These are phyloP conservation scores for Spialia ferax DNA, from an alignment of 2,888 invertebrate species.

Conservation along the genomic window DNA sequence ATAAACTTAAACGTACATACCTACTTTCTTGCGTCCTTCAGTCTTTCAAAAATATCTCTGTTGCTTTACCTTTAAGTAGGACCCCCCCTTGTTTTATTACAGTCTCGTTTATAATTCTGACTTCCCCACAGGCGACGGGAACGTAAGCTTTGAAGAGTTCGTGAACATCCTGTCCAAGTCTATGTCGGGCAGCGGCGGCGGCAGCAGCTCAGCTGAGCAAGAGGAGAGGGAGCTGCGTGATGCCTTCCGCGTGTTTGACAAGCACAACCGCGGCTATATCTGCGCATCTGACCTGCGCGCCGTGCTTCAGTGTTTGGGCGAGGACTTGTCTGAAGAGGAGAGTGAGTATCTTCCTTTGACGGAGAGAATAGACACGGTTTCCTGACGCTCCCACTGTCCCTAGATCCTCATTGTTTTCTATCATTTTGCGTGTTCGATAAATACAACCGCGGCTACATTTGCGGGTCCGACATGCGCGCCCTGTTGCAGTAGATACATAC, in stretches of 20 bases:
- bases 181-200: conserved; percentile 87
- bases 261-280: conserved; percentile 96
- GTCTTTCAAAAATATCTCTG: no score
- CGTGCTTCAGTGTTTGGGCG: conserved; percentile 95
- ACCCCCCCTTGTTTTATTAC: no score
- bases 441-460: conserved; percentile 96
- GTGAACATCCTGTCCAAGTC: conserved; percentile 94
- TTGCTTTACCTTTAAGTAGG: no score
- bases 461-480: conserved; percentile 94
- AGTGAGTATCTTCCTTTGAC: conserved; percentile 87
- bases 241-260: conserved; percentile 96
- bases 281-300: conserved; percentile 95
- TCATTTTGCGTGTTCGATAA: conserved; percentile 97
- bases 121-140: conserved; percentile 90
- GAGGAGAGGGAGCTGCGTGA: conserved; percentile 94
- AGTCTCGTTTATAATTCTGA: not conserved
- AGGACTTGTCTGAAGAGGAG: conserved; percentile 96
- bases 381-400: no score
- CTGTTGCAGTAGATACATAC: conserved; percentile 96
- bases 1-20: no score
- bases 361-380: no score
- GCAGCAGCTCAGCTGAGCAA: conserved; percentile 90
- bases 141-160: conserved; percentile 96
- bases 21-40: no score
- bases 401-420: no score